Evolutionary conservation across 2,888 invertebrate species (phyloP), one percentile per base, ranked within the genome.

Genomic region (Drymonia ruficornis): DNA sequence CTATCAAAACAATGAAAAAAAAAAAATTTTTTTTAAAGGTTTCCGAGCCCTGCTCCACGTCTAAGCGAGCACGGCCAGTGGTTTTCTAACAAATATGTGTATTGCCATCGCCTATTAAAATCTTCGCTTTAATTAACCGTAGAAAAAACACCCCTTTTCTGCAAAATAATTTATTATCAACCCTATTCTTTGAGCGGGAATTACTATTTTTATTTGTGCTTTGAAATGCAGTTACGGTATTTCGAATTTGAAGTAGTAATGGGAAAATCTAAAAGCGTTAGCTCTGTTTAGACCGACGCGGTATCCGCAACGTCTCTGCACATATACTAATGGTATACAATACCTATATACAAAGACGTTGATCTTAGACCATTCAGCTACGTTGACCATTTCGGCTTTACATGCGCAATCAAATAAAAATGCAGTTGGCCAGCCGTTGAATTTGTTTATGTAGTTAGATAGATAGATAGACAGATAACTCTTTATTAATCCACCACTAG

Each of bases 21-120:
- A 3, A 34, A 34, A 34, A 34, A 0, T n/a, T 36, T 36, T n/a
- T 43, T 9, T 42, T 31, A 55, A 66, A 55, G 45, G 69, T 70
- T 67, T 49, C 11, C 53, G 31, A 75, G 70, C 55, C 59, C 83
- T 80, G 78, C 49, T 53, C 63, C 54, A 52, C 65, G 65, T 66
- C 71, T 74, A 76, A 68, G 72, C 67, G 65, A 70, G 67, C 75
- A 86, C 84, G 87, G 76, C 84, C 69, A 57, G 70, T 84, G 82
- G 72, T 76, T 85, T 74, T 69, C 77, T 78, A 80, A 84, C 83
- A 83, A 81, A 85, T 82, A 84, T 78, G 76, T 67, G 69, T 76
- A 80, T 80, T 78, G 74, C 83, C 81, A 81, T 81, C 78, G 63
- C 56, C 76, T 81, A 82, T 81, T 77, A 83, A 79, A 79, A 80